phyloP scores from a whole-genome alignment of 1,140 invertebrate species.

The Apolygus lucorum region DNA sequence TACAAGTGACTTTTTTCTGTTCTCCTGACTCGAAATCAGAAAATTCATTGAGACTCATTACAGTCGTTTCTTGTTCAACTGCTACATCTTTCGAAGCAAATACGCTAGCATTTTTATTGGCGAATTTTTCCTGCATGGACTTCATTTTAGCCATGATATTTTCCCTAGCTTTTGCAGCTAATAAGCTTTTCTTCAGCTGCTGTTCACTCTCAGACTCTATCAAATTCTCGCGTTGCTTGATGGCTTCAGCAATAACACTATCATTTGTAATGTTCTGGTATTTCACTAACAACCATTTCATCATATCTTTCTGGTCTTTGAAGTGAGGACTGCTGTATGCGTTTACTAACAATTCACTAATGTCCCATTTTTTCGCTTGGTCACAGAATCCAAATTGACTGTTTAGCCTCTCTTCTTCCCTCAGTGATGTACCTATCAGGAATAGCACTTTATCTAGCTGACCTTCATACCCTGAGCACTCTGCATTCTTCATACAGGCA shows the following conservation, averaged over 20 bases:
- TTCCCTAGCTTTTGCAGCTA: conserved; percentile 74
- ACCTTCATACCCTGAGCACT: conserved; percentile 76
- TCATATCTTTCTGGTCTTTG: conserved; percentile 76
- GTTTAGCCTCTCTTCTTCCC: conserved; percentile 82
- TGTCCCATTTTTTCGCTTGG: conserved; percentile 55
- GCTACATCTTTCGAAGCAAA: conserved; percentile 2
- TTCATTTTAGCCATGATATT: conserved; percentile 91
- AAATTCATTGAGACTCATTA: too few relatives aligned
- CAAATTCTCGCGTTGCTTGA: neutral
- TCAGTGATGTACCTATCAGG: conserved; percentile 64
- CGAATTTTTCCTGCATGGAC: conserved; percentile 87
- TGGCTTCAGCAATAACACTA: neutral
- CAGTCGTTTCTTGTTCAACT: conserved; percentile 30
- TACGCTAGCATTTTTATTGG: conserved; percentile 54
- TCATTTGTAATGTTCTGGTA: conserved; percentile 49
- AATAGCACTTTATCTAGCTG: conserved; percentile 71
- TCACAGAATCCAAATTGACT: conserved; percentile 69
- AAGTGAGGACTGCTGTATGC: conserved; percentile 57
- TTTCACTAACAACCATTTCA: conserved; percentile 72
- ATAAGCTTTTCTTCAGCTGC: conserved; percentile 63
- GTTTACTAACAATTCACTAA: conserved; percentile 61
- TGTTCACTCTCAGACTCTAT: conserved; percentile 39
- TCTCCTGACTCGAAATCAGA: too few relatives aligned
- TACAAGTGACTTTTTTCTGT: conserved; percentile 73
- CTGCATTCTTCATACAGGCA: conserved; percentile 58